Evolutionary conservation across 2,113 vertebrate species (phyloP).

Genomic region (Petaurus breviceps): DNA sequence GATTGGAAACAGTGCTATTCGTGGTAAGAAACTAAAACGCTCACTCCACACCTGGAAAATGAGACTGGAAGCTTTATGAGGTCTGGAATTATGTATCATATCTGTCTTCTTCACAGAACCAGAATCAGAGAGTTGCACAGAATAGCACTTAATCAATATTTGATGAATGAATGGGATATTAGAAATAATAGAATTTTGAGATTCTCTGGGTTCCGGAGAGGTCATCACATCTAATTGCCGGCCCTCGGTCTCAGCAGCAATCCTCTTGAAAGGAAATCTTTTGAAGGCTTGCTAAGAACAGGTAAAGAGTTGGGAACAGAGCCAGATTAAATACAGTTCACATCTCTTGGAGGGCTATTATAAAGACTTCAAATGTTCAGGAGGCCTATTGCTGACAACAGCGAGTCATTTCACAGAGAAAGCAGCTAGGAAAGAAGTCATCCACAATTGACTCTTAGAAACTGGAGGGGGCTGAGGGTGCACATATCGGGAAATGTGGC

Average conservation of each 20-base stretch:
- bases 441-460: background rate
- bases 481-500: background rate
- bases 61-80: background rate
- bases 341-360: background rate
- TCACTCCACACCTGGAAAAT: background rate
- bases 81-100: background rate
- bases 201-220: background rate
- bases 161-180: background rate
- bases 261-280: background rate
- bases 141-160: background rate
- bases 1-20: background rate
- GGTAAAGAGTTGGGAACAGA: background rate
- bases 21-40: background rate
- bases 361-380: background rate
- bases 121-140: background rate
- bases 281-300: background rate
- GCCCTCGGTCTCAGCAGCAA: background rate
- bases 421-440: background rate
- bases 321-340: conserved; percentile 2
- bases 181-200: background rate
- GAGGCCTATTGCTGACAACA: background rate
- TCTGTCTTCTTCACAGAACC: background rate
- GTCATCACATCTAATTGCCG: background rate
- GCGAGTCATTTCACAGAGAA: background rate
- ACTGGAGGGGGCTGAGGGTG: background rate